Conservation (phyloP, 2,113 vertebrate species). For the Symphodus melops region DNA sequence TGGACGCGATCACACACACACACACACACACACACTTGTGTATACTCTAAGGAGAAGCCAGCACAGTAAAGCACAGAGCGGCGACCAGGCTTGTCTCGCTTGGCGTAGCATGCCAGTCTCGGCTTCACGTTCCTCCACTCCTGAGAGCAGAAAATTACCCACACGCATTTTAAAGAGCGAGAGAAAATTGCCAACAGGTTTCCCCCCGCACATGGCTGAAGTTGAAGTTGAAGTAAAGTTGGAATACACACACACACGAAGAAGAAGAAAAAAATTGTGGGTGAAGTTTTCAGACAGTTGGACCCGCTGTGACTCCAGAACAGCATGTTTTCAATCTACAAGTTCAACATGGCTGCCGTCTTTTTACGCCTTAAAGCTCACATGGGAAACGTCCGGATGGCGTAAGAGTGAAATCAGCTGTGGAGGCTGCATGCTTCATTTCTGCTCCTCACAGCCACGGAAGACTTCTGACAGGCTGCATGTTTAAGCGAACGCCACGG, state of each 20-base stretch:
- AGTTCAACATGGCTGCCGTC: slow-evolving; percentile 24
- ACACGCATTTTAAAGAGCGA: neutral
- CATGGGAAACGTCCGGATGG: slow-evolving; percentile 11
- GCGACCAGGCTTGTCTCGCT: slow-evolving; percentile 26
- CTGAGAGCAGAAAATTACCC: slow-evolving; percentile 54
- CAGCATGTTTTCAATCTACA: slow-evolving; percentile 28
- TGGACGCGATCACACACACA: slow-evolving; percentile 66
- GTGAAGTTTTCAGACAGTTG: neutral
- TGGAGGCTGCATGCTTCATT: slow-evolving; percentile 4
- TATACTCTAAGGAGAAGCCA: too few species aligned
- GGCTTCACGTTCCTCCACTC: slow-evolving; percentile 40
- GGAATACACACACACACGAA: too few species aligned
- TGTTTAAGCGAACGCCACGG: slow-evolving; percentile 3
- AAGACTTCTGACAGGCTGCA: slow-evolving; percentile 13
- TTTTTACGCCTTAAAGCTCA: slow-evolving; percentile 27
- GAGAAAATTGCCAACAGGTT: slow-evolving; percentile 71
- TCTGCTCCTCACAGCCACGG: neutral
- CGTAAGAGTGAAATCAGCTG: slow-evolving; percentile 29
- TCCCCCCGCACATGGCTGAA: slow-evolving; percentile 36
- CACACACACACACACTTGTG: too few species aligned
- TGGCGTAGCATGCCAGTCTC: slow-evolving; percentile 42
- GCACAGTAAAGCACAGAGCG: slow-evolving; percentile 5
- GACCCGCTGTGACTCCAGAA: neutral
- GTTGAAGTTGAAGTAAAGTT: slow-evolving; percentile 12
- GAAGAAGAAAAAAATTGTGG: neutral